Evolutionary conservation across 2,888 invertebrate genomes (phyloP).

Genomic region (Ochropacha duplaris): DNA sequence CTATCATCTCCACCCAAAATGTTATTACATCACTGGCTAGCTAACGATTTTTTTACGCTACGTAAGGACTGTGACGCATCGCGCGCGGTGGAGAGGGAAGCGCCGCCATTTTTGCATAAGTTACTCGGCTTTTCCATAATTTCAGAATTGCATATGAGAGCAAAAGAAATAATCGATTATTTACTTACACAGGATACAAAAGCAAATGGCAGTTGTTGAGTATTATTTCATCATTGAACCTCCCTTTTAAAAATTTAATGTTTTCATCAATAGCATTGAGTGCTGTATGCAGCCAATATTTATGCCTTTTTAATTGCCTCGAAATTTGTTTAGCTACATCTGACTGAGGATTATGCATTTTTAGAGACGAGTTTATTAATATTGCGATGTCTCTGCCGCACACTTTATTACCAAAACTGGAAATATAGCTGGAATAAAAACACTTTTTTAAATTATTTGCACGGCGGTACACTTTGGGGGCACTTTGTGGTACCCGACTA

Average conservation of each 20-base stretch:
- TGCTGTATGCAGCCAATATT: slow-evolving; percentile 85
- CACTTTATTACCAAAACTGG: slow-evolving; percentile 79
- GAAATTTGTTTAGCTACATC: slow-evolving; percentile 30
- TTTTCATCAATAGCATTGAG: slow-evolving; percentile 83
- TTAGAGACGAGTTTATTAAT: slow-evolving; percentile 56
- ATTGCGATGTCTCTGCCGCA: slow-evolving; percentile 66
- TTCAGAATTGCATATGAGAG: too few species aligned
- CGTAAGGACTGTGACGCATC: too few species aligned
- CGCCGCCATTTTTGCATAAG: too few species aligned
- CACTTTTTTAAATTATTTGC: too few species aligned
- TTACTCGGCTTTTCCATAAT: too few species aligned
- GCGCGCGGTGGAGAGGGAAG: too few species aligned
- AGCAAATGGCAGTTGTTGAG: slow-evolving; percentile 84
- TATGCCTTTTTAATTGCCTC: slow-evolving; percentile 79
- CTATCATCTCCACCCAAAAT: too few species aligned
- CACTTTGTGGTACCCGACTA: too few species aligned
- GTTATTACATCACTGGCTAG: too few species aligned
- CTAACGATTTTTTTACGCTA: too few species aligned
- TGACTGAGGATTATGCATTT: slow-evolving; percentile 11
- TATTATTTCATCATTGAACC: slow-evolving; percentile 81
- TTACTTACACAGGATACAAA: slow-evolving; percentile 87
- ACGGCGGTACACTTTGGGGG: too few species aligned
- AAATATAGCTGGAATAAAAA: slow-evolving; percentile 71
- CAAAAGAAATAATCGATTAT: background rate
- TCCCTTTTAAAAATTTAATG: slow-evolving; percentile 77